A percentile compares a stretch with the other conserved stretches of the same genome.
phyloP scores from a whole-genome alignment of 2,797 vertebrate species.

The Scolopax bukidnonensis region DNA sequence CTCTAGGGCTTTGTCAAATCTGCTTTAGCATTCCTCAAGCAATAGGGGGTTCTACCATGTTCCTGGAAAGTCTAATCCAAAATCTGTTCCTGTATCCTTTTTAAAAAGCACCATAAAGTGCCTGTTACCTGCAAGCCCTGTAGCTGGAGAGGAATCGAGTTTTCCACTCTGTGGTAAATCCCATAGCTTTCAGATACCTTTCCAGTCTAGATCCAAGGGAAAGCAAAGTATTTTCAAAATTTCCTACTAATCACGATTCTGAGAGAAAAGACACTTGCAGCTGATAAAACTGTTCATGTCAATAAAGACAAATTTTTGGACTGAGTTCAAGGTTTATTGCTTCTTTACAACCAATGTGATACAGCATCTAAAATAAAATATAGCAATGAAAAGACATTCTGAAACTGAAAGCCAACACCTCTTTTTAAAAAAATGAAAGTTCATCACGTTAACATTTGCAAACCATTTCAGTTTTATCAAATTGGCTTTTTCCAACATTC shows the following conservation, averaged over 20 bases:
- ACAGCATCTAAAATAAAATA: not conserved
- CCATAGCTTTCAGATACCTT: conserved; percentile 7
- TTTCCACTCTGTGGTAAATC: conserved; percentile 48
- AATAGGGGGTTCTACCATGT: not conserved
- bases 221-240: conserved; percentile 43
- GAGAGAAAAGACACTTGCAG: not conserved
- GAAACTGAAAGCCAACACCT: not conserved
- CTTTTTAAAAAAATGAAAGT: not conserved
- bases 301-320: not conserved
- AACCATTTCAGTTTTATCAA: not conserved
- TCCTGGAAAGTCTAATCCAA: conserved; percentile 54
- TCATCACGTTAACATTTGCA: not conserved
- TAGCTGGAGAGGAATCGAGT: not conserved
- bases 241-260: not conserved
- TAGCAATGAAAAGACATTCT: not conserved
- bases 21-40: conserved; percentile 30
- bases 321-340: not conserved
- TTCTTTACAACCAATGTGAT: not conserved
- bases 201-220: conserved; percentile 7
- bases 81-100: not conserved
- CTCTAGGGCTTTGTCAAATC: conserved; percentile 61
- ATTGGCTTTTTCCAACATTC: not conserved
- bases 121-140: not conserved
- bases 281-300: not conserved
- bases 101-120: not conserved